Base-by-base conservation (phyloP, 2,888 invertebrate species). In the Trissoscelio sp. region DNA sequence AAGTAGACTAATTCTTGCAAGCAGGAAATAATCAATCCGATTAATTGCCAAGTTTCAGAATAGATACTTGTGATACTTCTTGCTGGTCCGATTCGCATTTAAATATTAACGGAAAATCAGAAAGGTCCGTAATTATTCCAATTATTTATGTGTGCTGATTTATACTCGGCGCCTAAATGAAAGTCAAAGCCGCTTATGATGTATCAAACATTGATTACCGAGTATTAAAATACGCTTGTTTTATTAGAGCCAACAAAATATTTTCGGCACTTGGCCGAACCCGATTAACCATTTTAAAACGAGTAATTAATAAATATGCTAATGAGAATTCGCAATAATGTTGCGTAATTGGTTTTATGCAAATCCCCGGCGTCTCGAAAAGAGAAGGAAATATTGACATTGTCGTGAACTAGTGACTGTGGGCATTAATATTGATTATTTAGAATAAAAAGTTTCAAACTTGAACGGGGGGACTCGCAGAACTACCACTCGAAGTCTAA, bases 311-410 rank as follows among this genome's bases (percentile, higher is more conserved):
- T 58, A 70, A 58, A 48, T 48, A 70, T 58, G 48, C 11, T 58
- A 58, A 58, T 70, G 22, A 20, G 14, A 69, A 46, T 46, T 31
- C 46, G 31, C 34, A 57, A 46, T 46, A 57, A 55, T 55, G 67
- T 69, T 46, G 31, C 57, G 42, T 44, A 69, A 69, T 69, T 69
- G 46, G 55, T 69, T 69, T 69, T 57, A 69, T 69, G 55, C 20
- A 31, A 69, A 46, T 57, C 7, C n/a, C 3, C 11, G 6, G 3
- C 11, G 11, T 9, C 2, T 37, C 4, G 5, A 6, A 34, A 37
- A 53, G 37, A 28, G 46, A 31, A 12, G n/a, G 22, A 66, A 53
- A 39, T 24, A 66, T 51, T 66, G 66, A 37, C 37, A 51, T 22
- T 66, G 18, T 66, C 51, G 24, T 37, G 37, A 51, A 24, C 11